Evolutionary conservation across 2,888 invertebrate genomes (phyloP), one percentile per base, ranked within the genome.

Genomic region (Leptopilina myrica): DNA sequence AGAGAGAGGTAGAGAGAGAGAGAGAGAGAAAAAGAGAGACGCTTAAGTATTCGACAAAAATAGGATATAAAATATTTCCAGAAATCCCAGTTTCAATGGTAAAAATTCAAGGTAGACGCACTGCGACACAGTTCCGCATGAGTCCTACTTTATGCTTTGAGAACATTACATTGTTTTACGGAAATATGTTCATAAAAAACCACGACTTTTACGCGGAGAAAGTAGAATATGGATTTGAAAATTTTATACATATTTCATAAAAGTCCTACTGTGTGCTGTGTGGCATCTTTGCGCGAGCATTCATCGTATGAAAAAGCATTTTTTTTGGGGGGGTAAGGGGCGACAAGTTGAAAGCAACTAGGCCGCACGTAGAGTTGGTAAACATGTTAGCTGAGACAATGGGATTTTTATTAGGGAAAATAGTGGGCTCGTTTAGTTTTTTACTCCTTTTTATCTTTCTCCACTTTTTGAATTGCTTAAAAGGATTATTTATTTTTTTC

Each of bases 101-200:
- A 67, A 49, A 11, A 49, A 33, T 49, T 67, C 46, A 46, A 20
- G 49, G 49, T 20, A 67, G 46, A 49, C 46, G 67, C 49, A 49
- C 6, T 67, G 67, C 49, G 67, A 67, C 67, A 67, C 49, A 67
- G 67, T 67, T 67, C 49, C 49, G 43, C 67, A 67, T 20, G 67
- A 67, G 69, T 53, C 53, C 14, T 53, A 3, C 69, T 53, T 69
- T 53, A 69, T 53, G 53, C 53, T 53, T 53, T 53, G 69, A 26
- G 53, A 53, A 53, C 69, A 14, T 69, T 69, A 69, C 69, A 53
- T 53, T 69, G 69, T 69, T 69, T 69, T 69, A 69, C 53, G 69
- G 53, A 69, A 69, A 69, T 69, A 69, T 53, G 20, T 33, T n/a
- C 69, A 69, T 69, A 69, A 69, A 69, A 69, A 69, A 69, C 69